phyloP scores from a whole-genome alignment of 2,888 invertebrate species.

The Mactromeris polynyma region DNA sequence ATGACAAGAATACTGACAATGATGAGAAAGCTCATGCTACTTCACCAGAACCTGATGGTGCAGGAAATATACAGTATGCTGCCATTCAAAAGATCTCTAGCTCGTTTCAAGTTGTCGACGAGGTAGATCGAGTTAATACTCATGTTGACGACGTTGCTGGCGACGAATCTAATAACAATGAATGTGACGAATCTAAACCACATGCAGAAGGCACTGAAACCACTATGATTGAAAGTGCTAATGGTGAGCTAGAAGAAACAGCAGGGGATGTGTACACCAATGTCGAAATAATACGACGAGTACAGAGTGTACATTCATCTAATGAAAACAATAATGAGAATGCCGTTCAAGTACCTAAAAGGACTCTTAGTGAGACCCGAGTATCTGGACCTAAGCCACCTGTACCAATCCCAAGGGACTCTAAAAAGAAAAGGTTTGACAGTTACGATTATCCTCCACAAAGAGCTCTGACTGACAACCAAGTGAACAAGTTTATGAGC shows the following conservation, averaged over 20 bases:
- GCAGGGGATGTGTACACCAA: constrained; percentile 9
- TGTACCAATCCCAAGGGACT: not conserved
- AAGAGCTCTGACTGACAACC: not conserved
- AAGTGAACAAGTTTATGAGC: not conserved
- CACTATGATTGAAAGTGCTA: not conserved
- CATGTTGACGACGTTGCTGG: not conserved
- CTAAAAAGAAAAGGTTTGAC: not conserved
- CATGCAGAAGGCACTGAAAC: too few relatives aligned
- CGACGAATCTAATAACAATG: not conserved
- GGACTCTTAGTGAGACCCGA: not conserved
- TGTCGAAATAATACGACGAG: not conserved
- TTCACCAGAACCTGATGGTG: not conserved
- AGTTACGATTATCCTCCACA: not conserved
- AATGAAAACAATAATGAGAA: not conserved
- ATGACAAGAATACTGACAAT: not conserved
- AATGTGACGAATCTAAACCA: not conserved
- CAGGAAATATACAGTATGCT: not conserved
- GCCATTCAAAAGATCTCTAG: not conserved
- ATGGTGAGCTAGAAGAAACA: not conserved
- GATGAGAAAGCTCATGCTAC: not conserved
- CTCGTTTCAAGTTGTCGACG: not conserved
- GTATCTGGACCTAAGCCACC: not conserved
- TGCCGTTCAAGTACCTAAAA: not conserved
- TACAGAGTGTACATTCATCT: not conserved
- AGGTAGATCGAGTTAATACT: not conserved